Percentiles rank a stretch among this genome's conserved stretches.
These are phyloP conservation scores for Leucoptera coffeella DNA, from an alignment of 2,888 invertebrate species.

Conservation along the genomic window DNA sequence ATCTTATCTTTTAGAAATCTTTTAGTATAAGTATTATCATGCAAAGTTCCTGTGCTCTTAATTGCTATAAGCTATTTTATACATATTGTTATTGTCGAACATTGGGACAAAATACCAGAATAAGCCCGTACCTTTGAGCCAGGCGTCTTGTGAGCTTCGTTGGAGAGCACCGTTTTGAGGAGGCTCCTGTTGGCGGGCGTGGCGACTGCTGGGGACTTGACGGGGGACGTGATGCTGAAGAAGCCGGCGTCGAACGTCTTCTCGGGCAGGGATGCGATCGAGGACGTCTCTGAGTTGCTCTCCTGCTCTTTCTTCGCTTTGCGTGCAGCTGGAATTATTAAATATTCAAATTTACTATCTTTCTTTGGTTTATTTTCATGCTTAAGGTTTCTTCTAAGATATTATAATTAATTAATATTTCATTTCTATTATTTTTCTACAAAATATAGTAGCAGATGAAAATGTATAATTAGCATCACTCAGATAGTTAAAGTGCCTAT, in stretches of 20 bases:
- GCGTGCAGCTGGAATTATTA: constrained; percentile 29
- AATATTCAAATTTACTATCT: too few relatives aligned
- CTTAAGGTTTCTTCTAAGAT: constrained; percentile 32
- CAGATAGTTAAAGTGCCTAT: too few relatives aligned
- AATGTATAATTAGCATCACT: too few relatives aligned
- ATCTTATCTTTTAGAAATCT: too few relatives aligned
- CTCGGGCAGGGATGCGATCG: constrained; percentile 5
- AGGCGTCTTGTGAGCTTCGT: constrained; percentile 29
- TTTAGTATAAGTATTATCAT: too few relatives aligned
- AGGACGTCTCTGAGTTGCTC: too few relatives aligned
- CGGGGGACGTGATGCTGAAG: constrained; percentile 32
- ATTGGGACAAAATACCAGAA: too few relatives aligned
- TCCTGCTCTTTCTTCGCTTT: constrained; percentile 21
- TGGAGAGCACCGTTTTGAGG: constrained; percentile 27
- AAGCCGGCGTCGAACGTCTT: constrained; percentile 41
- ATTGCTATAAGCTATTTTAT: not conserved
- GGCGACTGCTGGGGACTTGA: constrained; percentile 12
- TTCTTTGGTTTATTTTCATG: constrained; percentile 26
- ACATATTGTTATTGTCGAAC: too few relatives aligned
- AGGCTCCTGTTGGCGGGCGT: constrained; percentile 11
- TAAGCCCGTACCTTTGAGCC: constrained; percentile 16
- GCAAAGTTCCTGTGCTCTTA: too few relatives aligned
- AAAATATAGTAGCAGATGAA: too few relatives aligned
- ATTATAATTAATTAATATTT: too few relatives aligned
- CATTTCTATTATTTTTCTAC: too few relatives aligned